Percentiles rank a stretch among this genome's conserved stretches.
phyloP scores from a whole-genome alignment of 2,888 invertebrate genomes.

The Calliphora vomitoria region DNA sequence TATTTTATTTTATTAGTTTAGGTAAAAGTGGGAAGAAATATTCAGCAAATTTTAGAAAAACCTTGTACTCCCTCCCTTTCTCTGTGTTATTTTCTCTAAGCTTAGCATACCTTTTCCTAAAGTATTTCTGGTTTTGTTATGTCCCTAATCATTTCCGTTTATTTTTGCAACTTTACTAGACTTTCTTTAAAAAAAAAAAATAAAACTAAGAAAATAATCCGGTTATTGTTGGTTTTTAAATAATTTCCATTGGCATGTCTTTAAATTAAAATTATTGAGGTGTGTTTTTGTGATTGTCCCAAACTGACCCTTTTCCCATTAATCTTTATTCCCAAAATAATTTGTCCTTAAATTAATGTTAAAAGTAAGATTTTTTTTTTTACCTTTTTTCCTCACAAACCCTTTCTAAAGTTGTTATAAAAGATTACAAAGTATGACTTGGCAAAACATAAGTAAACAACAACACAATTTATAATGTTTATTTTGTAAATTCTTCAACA shows the following conservation, averaged over 20 bases:
- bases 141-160: background rate
- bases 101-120: background rate
- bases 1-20: no score
- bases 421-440: constrained; percentile 7
- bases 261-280: background rate
- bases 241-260: background rate
- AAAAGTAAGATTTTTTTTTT: no score
- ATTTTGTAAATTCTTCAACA: background rate
- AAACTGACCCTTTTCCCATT: background rate
- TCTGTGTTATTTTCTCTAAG: no score
- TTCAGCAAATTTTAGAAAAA: no score
- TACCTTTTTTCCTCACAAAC: background rate
- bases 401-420: background rate
- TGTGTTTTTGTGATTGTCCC: background rate
- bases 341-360: background rate
- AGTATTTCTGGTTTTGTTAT: background rate
- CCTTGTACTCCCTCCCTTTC: no score
- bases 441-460: background rate
- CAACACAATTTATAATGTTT: background rate
- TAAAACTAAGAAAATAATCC: background rate
- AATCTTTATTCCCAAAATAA: background rate
- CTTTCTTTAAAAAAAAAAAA: background rate
- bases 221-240: background rate
- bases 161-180: background rate
- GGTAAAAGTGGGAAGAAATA: no score